Base-by-base conservation (phyloP, 2,113 vertebrate genomes). In the Dolichallabes microphthalmus region DNA sequence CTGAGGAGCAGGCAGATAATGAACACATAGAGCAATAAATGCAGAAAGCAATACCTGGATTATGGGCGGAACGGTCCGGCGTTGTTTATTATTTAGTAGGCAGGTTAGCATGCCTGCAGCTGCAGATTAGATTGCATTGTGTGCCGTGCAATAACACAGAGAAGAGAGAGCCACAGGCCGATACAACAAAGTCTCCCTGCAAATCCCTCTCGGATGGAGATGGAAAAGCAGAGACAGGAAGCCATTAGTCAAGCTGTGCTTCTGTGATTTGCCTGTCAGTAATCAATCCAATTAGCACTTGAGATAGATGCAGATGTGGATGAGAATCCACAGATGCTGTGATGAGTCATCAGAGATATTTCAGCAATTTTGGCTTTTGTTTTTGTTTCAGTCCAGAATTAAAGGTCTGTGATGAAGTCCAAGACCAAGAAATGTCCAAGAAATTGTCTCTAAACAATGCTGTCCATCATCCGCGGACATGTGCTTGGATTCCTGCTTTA, bases 1-100 rank as follows among this genome's bases (percentile, higher is more conserved):
- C 91, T 88, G 89, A 91, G 88, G 93, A 94, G 88, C 91, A 91
- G 91, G 90, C 84, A 91, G 92, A 91, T 94, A 94, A 94, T 94
- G 93, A 94, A 94, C 92, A 93, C 92, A 93, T 90, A 90, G 92
- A 91, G 92, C 94, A 95, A 95, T 94, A 94, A 95, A 94, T 92
- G 89, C 92, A 87, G 86, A 88, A 93, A 95, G 95, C 94, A 95
- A 94, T 92, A 93, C 92, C 89, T 89, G 93, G 94, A 94, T 94
- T 94, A 94, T 92, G 90, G 82, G 85, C 87, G 89, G 93, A 91
- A 93, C 92, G 89, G 93, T 94, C 93, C 92, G 86, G 92, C 91
- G 73, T 88, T 92, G 85, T 95, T 94, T 94, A 94, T 95, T 94
- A 95, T 95, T 94, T 94, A 94, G 92, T 88, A 93, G 93, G 90